Base-by-base conservation (phyloP, 2,797 vertebrate species). In the Rhinophrynus dorsalis region DNA sequence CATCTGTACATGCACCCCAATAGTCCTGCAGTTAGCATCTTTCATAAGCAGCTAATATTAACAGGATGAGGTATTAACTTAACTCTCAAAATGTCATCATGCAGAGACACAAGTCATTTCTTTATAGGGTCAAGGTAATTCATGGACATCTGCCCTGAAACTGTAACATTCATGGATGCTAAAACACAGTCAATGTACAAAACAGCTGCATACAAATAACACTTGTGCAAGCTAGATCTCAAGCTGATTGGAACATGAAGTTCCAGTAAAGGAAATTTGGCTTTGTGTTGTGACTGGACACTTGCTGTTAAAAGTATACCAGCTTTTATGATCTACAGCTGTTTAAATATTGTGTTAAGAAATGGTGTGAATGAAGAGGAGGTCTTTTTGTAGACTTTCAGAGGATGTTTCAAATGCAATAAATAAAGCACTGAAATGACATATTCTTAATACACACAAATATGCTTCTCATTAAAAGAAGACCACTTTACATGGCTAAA, bases 291-390 rank as follows among this genome's bases (percentile, higher is more conserved):
- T 58, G 44, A 27, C 54, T 45, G 35, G 61, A 65, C 42, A 63
- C 68, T 27, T 37, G 51, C 68, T 32, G 15, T 57, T 48, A 64
- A 29, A 37, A 29, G 32, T 64, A 40, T 60, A 60, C 30, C 13
- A 40, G 29, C 0, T 61, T 63, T 74, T 63, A 74, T 62, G 64
- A 29, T 56, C 40, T 45, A 42, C 69, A 73, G 62, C 69, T 73
- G 69, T 73, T 51, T 44, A 73, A 66, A 73, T 66, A 73, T 54
- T 52, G 35, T 47, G 13, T 29, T 20, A 40, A 54, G 67, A 35
- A 32, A 45, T 17, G 15, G 38, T 44, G 37, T 10, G 67, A 55
- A 5, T 38, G 10, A 9, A 5, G 33, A 29, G 26, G 24, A 26
- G 47, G 15, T 44, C 8, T 18, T 18, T 18, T 20, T 20, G 17